Base-by-base conservation (phyloP, 2,797 vertebrate species). In the Dicrostonyx torquatus region DNA sequence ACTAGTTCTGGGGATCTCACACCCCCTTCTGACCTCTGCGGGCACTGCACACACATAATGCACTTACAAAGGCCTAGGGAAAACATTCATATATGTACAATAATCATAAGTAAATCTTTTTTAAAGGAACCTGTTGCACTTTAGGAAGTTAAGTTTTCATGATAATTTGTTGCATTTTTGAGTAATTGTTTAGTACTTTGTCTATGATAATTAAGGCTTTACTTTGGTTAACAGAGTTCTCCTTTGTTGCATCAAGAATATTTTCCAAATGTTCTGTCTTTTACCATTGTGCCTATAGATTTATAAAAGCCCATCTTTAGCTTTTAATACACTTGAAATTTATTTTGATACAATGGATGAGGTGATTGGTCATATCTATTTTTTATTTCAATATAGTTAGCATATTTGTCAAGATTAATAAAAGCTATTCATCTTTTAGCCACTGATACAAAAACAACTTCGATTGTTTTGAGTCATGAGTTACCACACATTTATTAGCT, bases 341-440 rank as follows among this genome's bases (percentile, higher is more conserved):
- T 17, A 48, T 31, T 76, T 76, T 76, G 75, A 14, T 31, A 48
- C 8, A 76, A 10, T 31, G 75, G 7, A 48, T 50, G 26, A 48
- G 43, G 6, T 48, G 13, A 31, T 31, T 6, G 14, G 48, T 48
- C 26, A 45, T 76, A 13, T 48, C 48, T 48, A 76, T 26, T 76
- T 31, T 43, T 48, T 48, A 7, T 50, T 48, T 76, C 43, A 76
- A 17, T 76, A 48, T 17, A 31, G 75, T 76, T 76, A 48, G 29
- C 24, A 14, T 84, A 83, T 84, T 84, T 72, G 66, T 84, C 34
- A 79, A 75, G 22, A 53, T 37, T 75, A 85, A 91, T 34, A 75
- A 55, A 84, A 87, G 58, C 34, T 50, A 50, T 93, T 92, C 20
- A 75, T 75, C 77, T 93, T 93, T 88, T 66, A 84, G 48, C 10